These are phyloP conservation scores for Rynchops niger DNA, from an alignment of 2,113 vertebrate species.

Conservation along the genomic window DNA sequence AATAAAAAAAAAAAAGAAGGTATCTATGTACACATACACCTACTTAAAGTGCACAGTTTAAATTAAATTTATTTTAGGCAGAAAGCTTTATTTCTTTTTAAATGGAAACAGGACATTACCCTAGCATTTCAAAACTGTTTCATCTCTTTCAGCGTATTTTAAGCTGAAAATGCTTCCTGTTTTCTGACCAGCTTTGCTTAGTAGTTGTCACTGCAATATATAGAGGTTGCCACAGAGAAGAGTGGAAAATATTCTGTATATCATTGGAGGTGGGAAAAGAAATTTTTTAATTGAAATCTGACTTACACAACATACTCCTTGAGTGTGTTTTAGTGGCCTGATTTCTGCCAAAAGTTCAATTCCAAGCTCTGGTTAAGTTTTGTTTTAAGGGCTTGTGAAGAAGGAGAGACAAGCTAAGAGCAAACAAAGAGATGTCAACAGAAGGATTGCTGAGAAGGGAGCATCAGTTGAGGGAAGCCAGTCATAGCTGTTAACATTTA, in stretches of 20 bases:
- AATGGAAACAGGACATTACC: neutral
- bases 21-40: neutral
- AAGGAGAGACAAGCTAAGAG: constrained; percentile 16
- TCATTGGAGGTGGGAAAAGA: neutral
- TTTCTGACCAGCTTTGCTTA: neutral
- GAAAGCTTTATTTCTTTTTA: neutral
- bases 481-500: constrained; percentile 71
- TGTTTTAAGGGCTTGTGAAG: constrained; percentile 25
- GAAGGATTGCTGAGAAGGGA: constrained; percentile 53
- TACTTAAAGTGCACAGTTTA: neutral
- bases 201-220: neutral
- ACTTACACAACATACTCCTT: neutral
- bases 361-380: constrained; percentile 33
- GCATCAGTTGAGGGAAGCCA: constrained; percentile 39
- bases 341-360: neutral
- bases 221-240: neutral
- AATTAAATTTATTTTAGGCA: neutral
- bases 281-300: neutral
- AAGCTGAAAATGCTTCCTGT: constrained; percentile 17
- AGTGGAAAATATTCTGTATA: constrained; percentile 8
- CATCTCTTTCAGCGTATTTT: neutral
- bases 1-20: neutral
- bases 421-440: constrained; percentile 55
- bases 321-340: neutral
- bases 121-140: neutral